Conservation (phyloP, 2,888 invertebrate species). For the Drosophila mimica region DNA sequence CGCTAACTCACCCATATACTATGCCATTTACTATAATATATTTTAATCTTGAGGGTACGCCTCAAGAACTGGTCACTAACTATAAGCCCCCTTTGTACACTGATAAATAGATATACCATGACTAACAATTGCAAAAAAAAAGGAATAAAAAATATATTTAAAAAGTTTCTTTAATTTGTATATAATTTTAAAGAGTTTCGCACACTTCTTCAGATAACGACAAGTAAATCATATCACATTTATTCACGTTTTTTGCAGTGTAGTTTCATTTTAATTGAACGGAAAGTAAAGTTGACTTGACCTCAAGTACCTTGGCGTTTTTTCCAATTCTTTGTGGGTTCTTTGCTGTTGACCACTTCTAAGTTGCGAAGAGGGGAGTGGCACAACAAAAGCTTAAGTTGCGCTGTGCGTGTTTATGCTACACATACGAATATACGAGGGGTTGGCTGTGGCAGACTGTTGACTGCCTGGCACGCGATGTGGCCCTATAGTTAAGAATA, state of each 20-base stretch:
- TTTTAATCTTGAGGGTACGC: constrained; percentile 9
- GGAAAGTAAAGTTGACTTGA: constrained; percentile 62
- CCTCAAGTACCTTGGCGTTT: constrained; percentile 23
- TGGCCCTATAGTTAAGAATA: constrained; percentile 52
- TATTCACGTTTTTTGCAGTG: constrained; percentile 1
- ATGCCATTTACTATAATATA: constrained; percentile 2
- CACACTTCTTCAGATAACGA: not conserved
- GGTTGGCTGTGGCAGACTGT: constrained; percentile 3
- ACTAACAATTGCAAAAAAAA: not conserved
- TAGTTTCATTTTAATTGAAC: constrained; percentile 60
- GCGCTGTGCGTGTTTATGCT: constrained; percentile 54
- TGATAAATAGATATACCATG: not conserved
- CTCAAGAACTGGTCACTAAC: constrained; percentile 17
- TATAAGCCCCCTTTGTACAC: not conserved
- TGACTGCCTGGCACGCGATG: constrained; percentile 55
- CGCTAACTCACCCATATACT: constrained; percentile 15
- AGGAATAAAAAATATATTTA: not conserved
- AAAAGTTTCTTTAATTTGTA: not conserved
- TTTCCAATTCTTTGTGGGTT: constrained; percentile 3
- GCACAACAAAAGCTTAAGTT: constrained; percentile 28
- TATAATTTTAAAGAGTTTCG: not conserved
- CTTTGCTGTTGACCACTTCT: constrained; percentile 23
- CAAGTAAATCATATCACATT: not conserved
- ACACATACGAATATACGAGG: not conserved
- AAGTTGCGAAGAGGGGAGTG: constrained; percentile 21